Evolutionary conservation across 1,140 invertebrate genomes (phyloP), one percentile per base, ranked within the genome.

Genomic region (Hylyphantes graminicola): DNA sequence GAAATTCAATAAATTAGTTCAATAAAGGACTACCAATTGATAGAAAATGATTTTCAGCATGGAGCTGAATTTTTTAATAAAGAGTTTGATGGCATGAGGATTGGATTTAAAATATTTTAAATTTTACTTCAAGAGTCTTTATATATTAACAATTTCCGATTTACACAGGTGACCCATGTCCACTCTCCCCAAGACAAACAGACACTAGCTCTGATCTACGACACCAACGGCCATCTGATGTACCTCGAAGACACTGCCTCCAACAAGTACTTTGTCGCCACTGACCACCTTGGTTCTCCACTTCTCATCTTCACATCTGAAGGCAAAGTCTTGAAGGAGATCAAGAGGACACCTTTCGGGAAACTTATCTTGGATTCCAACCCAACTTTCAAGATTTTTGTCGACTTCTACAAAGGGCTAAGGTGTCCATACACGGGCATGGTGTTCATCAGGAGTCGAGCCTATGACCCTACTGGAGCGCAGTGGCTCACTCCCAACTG

Each of bases 281-380:
- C 95, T 1, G 97, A 98, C 90, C 96, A 97, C 88, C 96, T 95
- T 88, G 96, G 96, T 48, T 97, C 96, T 0, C 97, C 97, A 0
- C 92, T 98, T 0, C 96, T 97, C 93, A 93, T 98, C 7, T 98
- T 98, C 90, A 97, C 97, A 89, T 94, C 96, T 87, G 96, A 97
- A 86, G 97, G 97, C 15, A 94, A 96, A 90, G 94, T 96, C 0
- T 95, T 98, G 12, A 92, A 97, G 75, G 96, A 98, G 92, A 95
- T 98, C 57, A 95, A 95, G 93, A 93, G 97, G 86, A 96, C 96
- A 11, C 97, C 97, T 0, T 97, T 96, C 87, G 97, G 97, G 0
- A 95, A 97, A 87, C 96, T 97, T 68, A 95, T 97, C 55, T 96
- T 96, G 87, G 97, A 99, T 88, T 97, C 96, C 0, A 97, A 98